Base-by-base conservation (phyloP, 2,888 invertebrate species). In the Osmoderma eremita region DNA sequence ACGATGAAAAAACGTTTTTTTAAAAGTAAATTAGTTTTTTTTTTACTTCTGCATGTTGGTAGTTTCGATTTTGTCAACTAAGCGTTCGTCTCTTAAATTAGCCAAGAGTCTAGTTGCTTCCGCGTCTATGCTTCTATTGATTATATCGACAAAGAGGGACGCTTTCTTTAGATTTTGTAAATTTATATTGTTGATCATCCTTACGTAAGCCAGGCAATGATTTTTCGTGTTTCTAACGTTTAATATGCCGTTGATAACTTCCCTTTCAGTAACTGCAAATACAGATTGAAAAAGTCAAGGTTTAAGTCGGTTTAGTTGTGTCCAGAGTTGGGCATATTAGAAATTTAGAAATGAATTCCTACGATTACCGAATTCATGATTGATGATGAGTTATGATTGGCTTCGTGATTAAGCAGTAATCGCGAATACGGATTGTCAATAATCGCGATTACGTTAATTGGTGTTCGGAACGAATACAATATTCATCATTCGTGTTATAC, bases 161-260 rank as follows among this genome's bases (percentile, higher is more conserved):
- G 98, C 97, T 77, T 96, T 95, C 80, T 95, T 92, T 71, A 97
- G 83, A 82, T 98, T 96, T 81, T 97, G 95, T 38, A 97, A 86
- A 81, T 98, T 98, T 68, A 99, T 98, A 80, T 98, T 97, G 83
- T 97, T 96, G 80, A 99, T 98, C 82, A 97, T 96, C 65, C 98
- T 87, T 2, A 95, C 89, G 82, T 98, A 98, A 0, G 97, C 97
- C 48, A 98, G 84, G 76, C 97, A 96, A 81, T 98, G 97, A 77
- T 97, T 97, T 80, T 95, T 94, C 0, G 95, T 96, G 78, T 97
- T 95, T 78, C 93, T 93, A 0, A 97, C 97, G 77, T 92, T 93
- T 15, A 99, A 83, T 3, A 98, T 88, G 0, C 98, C 98, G 77
- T 97, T 95, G 74, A 97, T 97, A 0, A 99, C 97, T 84, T 99